Evolutionary conservation across 2,113 vertebrate genomes (phyloP).

Genomic region (Solenodon paradoxus): DNA sequence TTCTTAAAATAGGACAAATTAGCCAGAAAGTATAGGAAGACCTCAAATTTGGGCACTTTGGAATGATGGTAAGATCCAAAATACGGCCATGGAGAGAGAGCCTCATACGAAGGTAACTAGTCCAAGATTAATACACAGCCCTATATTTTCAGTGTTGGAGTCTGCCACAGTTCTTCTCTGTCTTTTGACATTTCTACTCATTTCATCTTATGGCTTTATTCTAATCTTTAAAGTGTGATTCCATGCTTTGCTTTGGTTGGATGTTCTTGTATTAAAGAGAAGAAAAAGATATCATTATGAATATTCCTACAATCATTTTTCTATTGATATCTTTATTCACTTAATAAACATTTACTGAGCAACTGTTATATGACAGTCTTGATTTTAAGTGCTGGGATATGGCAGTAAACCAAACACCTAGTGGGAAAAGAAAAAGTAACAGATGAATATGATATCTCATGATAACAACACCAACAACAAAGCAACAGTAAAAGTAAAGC

Average conservation of each 20-base stretch:
- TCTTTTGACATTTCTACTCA: not conserved
- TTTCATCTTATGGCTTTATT: not conserved
- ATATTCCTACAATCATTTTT: not conserved
- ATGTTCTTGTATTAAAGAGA: not conserved
- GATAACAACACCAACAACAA: not conserved
- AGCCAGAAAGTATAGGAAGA: not conserved
- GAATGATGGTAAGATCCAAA: not conserved
- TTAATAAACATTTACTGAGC: not conserved
- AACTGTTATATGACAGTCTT: not conserved
- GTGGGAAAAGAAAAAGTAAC: not conserved
- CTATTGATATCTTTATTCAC: not conserved
- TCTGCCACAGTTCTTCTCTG: not conserved
- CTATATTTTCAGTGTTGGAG: not conserved
- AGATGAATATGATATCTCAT: not conserved
- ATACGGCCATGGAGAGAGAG: not conserved
- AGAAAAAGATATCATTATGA: not conserved
- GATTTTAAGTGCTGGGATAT: not conserved
- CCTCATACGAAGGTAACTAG: accelerated
- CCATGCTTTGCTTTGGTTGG: too few relatives aligned
- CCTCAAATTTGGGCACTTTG: not conserved
- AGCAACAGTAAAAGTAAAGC: not conserved
- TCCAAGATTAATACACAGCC: too few relatives aligned
- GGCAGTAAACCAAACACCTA: not conserved
- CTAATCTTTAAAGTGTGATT: not conserved
- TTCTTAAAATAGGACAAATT: not conserved